A percentile compares a stretch with the other conserved stretches of the same genome.
Evolutionary conservation across 2,888 invertebrate genomes (phyloP).

Genomic region (Vannuccia rotundouncinata): DNA sequence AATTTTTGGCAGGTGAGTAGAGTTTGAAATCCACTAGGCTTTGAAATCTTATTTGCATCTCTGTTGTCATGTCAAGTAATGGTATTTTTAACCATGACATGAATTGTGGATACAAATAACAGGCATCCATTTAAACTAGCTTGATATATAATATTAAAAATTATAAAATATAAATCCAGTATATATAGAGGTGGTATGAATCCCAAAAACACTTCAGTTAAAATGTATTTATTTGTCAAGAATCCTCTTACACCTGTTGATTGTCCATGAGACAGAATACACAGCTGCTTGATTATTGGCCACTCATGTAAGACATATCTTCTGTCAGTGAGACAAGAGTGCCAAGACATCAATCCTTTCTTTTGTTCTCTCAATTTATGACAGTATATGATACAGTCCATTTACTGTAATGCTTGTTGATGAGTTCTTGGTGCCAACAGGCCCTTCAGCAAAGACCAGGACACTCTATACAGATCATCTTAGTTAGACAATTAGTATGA

Average conservation of each 20-base stretch:
- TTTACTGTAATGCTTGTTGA: too few species aligned
- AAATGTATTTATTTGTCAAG: too few species aligned
- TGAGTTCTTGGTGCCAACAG: too few species aligned
- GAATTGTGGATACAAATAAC: not conserved
- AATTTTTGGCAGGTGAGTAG: too few species aligned
- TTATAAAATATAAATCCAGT: not conserved
- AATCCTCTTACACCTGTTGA: not conserved
- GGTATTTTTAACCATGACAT: not conserved
- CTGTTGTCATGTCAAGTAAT: too few species aligned
- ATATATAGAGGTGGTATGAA: not conserved
- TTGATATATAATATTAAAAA: not conserved
- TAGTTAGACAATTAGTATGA: too few species aligned
- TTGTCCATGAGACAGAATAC: not conserved
- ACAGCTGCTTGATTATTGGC: not conserved
- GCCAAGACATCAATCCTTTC: not conserved
- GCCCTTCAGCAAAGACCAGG: too few species aligned
- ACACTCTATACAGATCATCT: too few species aligned
- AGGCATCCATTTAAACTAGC: not conserved
- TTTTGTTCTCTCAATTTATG: slow-evolving; percentile 30
- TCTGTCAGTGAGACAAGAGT: not conserved
- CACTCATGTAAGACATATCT: not conserved
- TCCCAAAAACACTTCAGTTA: too few species aligned
- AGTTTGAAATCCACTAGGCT: too few species aligned
- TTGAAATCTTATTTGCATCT: too few species aligned
- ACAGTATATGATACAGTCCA: too few species aligned